phyloP scores from a whole-genome alignment of 2,797 vertebrate genomes.

The Sebastes minor region DNA sequence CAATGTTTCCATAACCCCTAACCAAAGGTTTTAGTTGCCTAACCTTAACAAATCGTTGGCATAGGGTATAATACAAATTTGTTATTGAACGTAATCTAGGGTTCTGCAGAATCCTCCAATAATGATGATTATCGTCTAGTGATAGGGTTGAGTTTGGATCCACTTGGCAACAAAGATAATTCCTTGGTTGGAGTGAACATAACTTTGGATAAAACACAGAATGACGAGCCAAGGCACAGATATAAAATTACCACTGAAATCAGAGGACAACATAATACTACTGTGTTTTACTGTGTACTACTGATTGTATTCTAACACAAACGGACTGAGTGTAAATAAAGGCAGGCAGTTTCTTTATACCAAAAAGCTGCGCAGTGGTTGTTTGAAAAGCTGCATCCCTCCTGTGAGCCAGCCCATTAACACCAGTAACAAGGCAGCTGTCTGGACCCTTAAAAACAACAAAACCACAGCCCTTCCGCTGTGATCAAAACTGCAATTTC shows the following conservation, averaged over 20 bases:
- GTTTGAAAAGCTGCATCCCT: conserved; percentile 1
- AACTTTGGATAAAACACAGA: neutral
- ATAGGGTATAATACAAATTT: neutral
- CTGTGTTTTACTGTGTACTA: too few relatives aligned
- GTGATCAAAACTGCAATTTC: neutral
- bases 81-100: neutral
- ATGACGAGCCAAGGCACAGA: neutral
- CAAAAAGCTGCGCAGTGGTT: neutral
- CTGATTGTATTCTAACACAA: neutral
- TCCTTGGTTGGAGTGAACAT: neutral
- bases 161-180: neutral
- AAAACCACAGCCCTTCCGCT: neutral
- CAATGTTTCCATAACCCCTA: neutral
- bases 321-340: neutral
- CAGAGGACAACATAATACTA: neutral
- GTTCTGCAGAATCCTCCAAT: neutral
- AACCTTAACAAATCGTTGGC: neutral
- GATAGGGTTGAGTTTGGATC: neutral
- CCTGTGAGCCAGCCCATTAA: neutral
- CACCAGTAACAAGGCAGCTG: neutral
- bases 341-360: neutral
- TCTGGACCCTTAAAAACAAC: neutral
- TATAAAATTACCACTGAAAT: neutral
- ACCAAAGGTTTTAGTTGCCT: neutral
- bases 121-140: neutral